phyloP scores from a whole-genome alignment of 2,113 vertebrate species.

The Pseudorhombus dupliciocellatus region DNA sequence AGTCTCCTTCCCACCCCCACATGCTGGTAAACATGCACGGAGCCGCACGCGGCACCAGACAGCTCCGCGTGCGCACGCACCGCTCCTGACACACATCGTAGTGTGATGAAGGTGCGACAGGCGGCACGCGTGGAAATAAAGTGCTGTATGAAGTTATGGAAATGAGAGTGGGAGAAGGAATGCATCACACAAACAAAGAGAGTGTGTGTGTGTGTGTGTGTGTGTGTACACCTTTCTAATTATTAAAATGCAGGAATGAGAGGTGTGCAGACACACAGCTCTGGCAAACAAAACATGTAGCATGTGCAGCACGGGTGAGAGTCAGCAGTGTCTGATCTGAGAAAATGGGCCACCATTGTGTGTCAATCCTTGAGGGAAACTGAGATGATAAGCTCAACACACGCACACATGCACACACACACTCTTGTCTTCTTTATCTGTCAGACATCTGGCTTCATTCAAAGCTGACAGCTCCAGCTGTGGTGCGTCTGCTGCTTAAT shows the following conservation, averaged over 20 bases:
- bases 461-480: conserved; percentile 62
- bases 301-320: conserved; percentile 23
- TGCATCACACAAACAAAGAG: conserved; percentile 27
- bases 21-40: conserved; percentile 63
- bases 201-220: background rate
- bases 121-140: conserved; percentile 25
- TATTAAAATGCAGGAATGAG: background rate
- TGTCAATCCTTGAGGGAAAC: conserved; percentile 54
- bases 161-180: conserved; percentile 32
- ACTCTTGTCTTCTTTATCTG: conserved; percentile 45
- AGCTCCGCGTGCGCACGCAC: background rate
- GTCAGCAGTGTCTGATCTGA: conserved; percentile 22
- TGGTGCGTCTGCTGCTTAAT: conserved; percentile 42
- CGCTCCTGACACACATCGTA: conserved; percentile 42
- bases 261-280: background rate
- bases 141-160: conserved; percentile 49
- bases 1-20: conserved; percentile 39
- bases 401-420: background rate
- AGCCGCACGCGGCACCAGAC: conserved; percentile 31
- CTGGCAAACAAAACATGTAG: background rate
- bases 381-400: conserved; percentile 48
- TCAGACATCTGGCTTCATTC: conserved; percentile 68
- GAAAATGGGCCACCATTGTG: conserved; percentile 53
- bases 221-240: background rate
- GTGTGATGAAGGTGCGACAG: conserved; percentile 56